These are phyloP conservation scores for Lasioglossum leucozonium DNA, from an alignment of 2,888 invertebrate species.

Conservation along the genomic window DNA sequence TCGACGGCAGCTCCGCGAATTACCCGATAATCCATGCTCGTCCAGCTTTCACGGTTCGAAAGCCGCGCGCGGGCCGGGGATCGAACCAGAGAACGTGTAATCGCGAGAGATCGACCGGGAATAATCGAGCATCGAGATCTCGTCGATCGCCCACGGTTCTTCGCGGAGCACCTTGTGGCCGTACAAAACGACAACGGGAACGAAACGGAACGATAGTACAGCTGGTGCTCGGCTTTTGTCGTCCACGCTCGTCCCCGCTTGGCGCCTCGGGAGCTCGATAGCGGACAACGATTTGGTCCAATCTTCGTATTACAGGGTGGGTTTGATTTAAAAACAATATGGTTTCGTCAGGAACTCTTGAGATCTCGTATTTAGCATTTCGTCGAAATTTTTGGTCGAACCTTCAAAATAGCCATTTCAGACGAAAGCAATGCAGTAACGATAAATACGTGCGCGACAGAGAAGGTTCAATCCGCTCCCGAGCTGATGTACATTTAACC, in stretches of 20 bases:
- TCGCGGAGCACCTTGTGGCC: not conserved
- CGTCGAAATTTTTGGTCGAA: too few relatives aligned
- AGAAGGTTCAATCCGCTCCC: not conserved
- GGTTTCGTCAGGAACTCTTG: too few relatives aligned
- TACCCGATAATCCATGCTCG: conserved; percentile 18
- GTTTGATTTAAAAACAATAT: too few relatives aligned
- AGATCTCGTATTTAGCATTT: too few relatives aligned
- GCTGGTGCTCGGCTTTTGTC: not conserved
- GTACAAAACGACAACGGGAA: not conserved
- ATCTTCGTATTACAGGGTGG: too few relatives aligned
- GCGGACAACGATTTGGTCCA: too few relatives aligned
- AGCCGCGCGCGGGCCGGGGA: too few relatives aligned
- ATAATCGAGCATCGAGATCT: not conserved
- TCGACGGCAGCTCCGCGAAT: conserved; percentile 25
- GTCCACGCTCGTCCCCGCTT: not conserved
- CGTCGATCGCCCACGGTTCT: not conserved
- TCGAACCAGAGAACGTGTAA: not conserved
- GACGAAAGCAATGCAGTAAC: not conserved
- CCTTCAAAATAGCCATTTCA: too few relatives aligned
- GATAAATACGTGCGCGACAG: not conserved
- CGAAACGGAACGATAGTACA: not conserved
- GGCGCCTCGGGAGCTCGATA: not conserved
- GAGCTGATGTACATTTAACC: not conserved
- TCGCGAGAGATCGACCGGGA: not conserved
- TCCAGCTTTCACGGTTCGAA: conserved; percentile 15